Evolutionary conservation across 2,797 vertebrate species (phyloP).

Genomic region (Urophycis tenuis): DNA sequence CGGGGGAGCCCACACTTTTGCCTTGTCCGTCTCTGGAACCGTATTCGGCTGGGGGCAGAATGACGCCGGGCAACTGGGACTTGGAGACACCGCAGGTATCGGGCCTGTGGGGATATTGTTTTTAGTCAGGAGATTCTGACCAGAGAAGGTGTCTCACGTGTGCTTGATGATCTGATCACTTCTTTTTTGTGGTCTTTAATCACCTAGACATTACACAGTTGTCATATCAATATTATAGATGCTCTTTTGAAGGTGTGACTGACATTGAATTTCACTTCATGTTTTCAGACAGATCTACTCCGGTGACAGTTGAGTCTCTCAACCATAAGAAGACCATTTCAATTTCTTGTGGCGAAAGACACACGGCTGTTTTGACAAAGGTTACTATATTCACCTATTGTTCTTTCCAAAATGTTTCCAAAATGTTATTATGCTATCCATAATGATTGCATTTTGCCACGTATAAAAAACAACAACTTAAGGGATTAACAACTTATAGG

Average conservation of each 20-base stretch:
- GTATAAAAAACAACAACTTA: too few relatives aligned
- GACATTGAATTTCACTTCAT: neutral
- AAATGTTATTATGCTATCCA: too few relatives aligned
- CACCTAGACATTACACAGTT: neutral
- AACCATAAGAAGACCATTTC: constrained; percentile 60
- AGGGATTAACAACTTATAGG: too few relatives aligned
- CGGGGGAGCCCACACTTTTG: constrained; percentile 70
- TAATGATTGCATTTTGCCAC: neutral
- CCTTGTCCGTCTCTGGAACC: constrained; percentile 68
- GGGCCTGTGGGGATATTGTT: neutral
- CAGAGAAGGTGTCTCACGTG: neutral
- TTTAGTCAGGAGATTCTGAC: neutral
- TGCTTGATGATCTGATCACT: neutral
- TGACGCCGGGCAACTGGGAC: constrained; percentile 71
- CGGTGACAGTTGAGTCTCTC: constrained; percentile 49
- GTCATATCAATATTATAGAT: neutral
- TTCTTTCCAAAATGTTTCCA: too few relatives aligned
- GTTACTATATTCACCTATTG: constrained; percentile 42
- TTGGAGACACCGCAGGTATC: constrained; percentile 70
- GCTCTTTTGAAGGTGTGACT: neutral
- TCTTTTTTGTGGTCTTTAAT: neutral
- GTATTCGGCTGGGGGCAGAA: constrained; percentile 76
- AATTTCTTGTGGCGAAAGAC: constrained; percentile 71
- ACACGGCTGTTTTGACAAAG: constrained; percentile 71
- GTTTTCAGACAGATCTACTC: constrained; percentile 56